Evolutionary conservation across 1,140 invertebrate species (phyloP).

Genomic region (Calycopis cecrops): DNA sequence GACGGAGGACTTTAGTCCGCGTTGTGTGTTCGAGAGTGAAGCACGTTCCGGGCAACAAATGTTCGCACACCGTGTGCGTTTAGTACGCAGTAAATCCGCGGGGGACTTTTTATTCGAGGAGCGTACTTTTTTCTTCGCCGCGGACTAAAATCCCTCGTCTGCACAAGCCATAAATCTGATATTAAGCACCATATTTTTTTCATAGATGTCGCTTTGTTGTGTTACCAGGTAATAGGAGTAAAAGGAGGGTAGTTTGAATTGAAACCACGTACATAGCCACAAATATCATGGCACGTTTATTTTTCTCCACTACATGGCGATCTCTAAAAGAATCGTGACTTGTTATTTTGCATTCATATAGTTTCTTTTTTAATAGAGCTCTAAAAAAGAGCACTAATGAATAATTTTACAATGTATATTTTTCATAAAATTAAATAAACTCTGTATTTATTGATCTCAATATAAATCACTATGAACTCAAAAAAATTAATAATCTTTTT

Average conservation of each 20-base stretch:
- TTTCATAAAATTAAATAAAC: constrained; percentile 75
- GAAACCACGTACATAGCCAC: constrained; percentile 64
- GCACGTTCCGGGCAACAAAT: no score
- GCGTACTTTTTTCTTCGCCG: no score
- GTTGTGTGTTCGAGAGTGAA: no score
- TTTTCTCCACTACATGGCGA: constrained; percentile 77
- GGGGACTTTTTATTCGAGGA: no score
- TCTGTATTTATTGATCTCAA: constrained; percentile 74
- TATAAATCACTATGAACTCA: constrained; percentile 75
- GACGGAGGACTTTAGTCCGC: no score
- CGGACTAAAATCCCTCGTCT: no score
- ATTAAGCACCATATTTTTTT: no score
- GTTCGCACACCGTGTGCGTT: no score
- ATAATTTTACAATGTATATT: constrained; percentile 72
- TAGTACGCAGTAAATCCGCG: no score
- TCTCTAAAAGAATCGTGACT: constrained; percentile 76
- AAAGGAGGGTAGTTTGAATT: constrained; percentile 24
- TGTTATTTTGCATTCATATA: constrained; percentile 72
- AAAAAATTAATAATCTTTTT: constrained; percentile 70
- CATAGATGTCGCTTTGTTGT: no score
- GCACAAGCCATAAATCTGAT: no score
- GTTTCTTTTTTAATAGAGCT: constrained; percentile 66
- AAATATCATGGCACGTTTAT: constrained; percentile 77
- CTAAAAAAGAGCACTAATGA: constrained; percentile 63
- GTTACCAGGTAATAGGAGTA: no score